phyloP scores from a whole-genome alignment of 2,113 vertebrate genomes.

The Hypanus sabinus region DNA sequence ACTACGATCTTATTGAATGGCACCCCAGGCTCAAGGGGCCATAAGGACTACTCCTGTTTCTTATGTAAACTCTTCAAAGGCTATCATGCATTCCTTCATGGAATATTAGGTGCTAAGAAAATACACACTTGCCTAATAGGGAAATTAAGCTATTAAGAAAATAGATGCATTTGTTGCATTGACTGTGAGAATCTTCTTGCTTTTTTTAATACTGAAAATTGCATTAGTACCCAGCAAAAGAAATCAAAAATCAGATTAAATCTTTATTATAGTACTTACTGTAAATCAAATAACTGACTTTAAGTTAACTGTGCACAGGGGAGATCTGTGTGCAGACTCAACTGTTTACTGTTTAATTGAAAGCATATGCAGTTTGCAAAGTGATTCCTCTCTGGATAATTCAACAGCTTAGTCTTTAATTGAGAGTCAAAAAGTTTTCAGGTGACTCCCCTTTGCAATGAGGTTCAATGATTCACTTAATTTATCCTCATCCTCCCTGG shows the following conservation, averaged over 20 bases:
- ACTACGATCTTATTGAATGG: too few species aligned
- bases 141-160: not conserved
- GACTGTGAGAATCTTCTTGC: not conserved
- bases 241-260: not conserved
- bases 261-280: not conserved
- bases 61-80: not conserved
- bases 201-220: not conserved
- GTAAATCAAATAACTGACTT: not conserved
- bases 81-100: not conserved
- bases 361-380: conserved; percentile 27
- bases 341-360: conserved; percentile 8
- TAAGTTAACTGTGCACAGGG: not conserved
- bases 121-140: not conserved
- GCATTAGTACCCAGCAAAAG: not conserved
- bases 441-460: not conserved
- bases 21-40: too few species aligned
- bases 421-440: conserved; percentile 7
- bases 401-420: conserved; percentile 1
- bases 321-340: not conserved
- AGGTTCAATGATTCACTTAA: conserved; percentile 6
- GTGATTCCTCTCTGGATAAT: not conserved
- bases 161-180: not conserved
- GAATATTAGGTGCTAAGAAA: not conserved
- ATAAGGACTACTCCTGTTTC: too few species aligned
- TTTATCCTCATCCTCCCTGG: not conserved